Conservation (phyloP, 2,888 invertebrate species). For the Thumatha senex region DNA sequence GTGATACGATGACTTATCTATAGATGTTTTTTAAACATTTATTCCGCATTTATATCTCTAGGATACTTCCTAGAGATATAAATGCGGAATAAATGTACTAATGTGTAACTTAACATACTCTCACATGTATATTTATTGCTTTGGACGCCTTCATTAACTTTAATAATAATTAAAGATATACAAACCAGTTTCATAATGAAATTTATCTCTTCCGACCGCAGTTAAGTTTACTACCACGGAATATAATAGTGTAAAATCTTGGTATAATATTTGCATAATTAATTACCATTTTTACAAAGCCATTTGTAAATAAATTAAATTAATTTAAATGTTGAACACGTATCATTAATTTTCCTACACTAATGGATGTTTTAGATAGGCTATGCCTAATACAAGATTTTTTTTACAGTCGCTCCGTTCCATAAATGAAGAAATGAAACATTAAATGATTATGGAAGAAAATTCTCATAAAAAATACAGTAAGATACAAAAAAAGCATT, state of each 20-base stretch:
- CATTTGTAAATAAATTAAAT: conserved; percentile 14
- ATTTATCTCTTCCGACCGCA: not conserved
- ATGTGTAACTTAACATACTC: too few species aligned
- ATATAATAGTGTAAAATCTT: conserved; percentile 2
- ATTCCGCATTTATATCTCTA: too few species aligned
- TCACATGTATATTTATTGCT: not conserved
- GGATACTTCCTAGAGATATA: too few species aligned
- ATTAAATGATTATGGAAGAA: too few species aligned
- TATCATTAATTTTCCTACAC: conserved; percentile 7
- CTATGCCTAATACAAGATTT: too few species aligned
- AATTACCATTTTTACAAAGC: conserved; percentile 25
- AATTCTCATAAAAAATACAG: too few species aligned
- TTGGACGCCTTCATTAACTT: not conserved
- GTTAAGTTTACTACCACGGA: not conserved
- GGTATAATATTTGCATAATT: conserved; percentile 26
- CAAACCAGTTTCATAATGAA: not conserved
- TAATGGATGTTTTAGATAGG: not conserved
- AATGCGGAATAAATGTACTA: too few species aligned
- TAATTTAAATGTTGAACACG: conserved; percentile 5
- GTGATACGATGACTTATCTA: too few species aligned
- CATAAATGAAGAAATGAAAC: too few species aligned
- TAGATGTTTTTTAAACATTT: too few species aligned
- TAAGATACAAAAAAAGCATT: too few species aligned
- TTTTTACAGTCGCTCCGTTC: too few species aligned
- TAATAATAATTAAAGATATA: not conserved